phyloP scores from a whole-genome alignment of 1,140 invertebrate genomes.

The Megalonaias nervosa region DNA sequence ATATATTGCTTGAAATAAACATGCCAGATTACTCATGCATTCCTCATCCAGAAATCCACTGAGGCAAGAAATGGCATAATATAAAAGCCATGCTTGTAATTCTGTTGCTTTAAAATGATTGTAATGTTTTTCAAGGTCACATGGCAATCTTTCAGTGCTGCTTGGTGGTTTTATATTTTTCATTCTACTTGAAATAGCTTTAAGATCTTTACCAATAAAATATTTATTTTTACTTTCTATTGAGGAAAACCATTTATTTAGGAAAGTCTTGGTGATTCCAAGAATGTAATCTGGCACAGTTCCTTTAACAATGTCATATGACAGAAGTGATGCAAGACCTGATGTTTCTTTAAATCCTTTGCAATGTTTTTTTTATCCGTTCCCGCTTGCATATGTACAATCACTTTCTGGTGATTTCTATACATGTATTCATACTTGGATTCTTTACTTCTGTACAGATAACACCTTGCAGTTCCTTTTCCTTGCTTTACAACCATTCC shows the following conservation, averaged over 20 bases:
- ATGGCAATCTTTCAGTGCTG: no score
- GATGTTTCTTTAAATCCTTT: conserved; percentile 28
- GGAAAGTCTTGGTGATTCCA: conserved; percentile 27
- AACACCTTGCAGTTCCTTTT: conserved; percentile 24
- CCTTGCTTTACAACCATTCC: conserved; percentile 10
- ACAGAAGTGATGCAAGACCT: conserved; percentile 5
- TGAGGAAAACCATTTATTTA: conserved; percentile 27
- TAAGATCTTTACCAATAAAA: no score
- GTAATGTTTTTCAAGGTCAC: no score
- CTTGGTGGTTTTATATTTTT: no score
- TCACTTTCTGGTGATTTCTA: not conserved
- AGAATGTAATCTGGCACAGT: conserved; percentile 35
- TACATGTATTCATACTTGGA: not conserved
- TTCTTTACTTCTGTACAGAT: conserved; percentile 13
- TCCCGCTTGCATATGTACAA: conserved; percentile 2
- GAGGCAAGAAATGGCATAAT: no score
- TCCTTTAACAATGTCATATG: conserved; percentile 26
- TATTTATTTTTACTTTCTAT: conserved; percentile 8
- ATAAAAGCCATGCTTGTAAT: no score
- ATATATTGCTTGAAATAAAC: no score
- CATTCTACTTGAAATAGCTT: no score
- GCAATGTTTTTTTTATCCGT: conserved; percentile 9
- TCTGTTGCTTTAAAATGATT: no score
- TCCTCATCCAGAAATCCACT: no score
- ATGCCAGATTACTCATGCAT: no score